Evolutionary conservation across 2,113 vertebrate species (phyloP).

Genomic region (Spea bombifrons): DNA sequence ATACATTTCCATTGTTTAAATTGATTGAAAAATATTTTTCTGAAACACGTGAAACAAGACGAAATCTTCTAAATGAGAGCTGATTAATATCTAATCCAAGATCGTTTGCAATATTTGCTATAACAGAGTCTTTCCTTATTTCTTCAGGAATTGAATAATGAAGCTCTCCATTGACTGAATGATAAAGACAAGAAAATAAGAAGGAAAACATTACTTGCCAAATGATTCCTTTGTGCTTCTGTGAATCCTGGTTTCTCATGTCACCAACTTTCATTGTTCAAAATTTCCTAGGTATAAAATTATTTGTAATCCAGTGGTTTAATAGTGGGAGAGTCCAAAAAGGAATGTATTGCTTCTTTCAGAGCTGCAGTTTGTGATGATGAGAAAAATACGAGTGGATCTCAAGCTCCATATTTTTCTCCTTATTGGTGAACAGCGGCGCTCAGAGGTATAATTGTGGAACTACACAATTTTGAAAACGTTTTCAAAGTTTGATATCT

Average conservation of each 20-base stretch:
- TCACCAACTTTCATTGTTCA: background rate
- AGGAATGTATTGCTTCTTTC: conserved; percentile 30
- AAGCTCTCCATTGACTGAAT: conserved; percentile 33
- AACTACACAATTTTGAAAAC: conserved; percentile 10
- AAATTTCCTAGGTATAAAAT: background rate
- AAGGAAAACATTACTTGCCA: conserved; percentile 21
- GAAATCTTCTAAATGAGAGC: conserved; percentile 59
- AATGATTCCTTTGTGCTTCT: conserved; percentile 3
- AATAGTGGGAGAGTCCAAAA: background rate
- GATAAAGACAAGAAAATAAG: conserved; percentile 10
- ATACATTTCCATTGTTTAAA: conserved; percentile 54
- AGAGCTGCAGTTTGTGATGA: conserved; percentile 4
- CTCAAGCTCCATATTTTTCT: background rate
- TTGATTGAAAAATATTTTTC: conserved; percentile 48
- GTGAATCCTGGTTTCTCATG: background rate
- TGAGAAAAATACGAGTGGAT: conserved; percentile 11
- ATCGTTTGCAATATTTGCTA: conserved; percentile 66
- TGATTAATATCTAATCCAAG: conserved; percentile 62
- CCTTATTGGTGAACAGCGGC: conserved; percentile 40
- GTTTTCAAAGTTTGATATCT: background rate
- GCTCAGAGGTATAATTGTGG: conserved; percentile 33
- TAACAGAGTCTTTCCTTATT: conserved; percentile 64
- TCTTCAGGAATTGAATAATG: conserved; percentile 69
- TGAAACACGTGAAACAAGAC: conserved; percentile 64
- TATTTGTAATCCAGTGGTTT: conserved; percentile 1